Conservation (phyloP, 53 echinoderm and acorn worm genomes). For the Henricia sp. region DNA sequence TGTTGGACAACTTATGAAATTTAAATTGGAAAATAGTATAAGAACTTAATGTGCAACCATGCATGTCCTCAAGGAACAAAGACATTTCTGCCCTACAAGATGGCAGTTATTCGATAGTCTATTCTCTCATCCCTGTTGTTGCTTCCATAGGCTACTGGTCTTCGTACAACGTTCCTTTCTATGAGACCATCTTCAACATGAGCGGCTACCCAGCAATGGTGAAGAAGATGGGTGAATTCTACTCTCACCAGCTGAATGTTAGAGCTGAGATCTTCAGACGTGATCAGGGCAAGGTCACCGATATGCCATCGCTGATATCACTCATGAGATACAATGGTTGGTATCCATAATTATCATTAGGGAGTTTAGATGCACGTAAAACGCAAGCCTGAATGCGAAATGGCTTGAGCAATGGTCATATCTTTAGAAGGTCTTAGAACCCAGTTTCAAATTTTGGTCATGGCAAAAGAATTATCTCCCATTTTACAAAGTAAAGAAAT, state of each 20-base stretch:
- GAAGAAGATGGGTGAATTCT: conserved; percentile 57
- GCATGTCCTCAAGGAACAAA: too few relatives aligned
- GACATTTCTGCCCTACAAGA: too few relatives aligned
- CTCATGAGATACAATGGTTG: conserved; percentile 94
- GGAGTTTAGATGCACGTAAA: not conserved
- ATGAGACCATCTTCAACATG: conserved; percentile 84
- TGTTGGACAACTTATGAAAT: too few relatives aligned
- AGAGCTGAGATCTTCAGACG: conserved; percentile 94
- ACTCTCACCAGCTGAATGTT: conserved; percentile 83
- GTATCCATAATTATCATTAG: not conserved
- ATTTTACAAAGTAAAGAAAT: too few relatives aligned
- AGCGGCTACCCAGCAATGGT: conserved; percentile 89
- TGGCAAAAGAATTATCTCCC: too few relatives aligned
- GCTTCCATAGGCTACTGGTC: conserved; percentile 87
- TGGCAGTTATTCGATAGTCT: too few relatives aligned
- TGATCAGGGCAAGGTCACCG: conserved; percentile 80
- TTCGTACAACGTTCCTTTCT: conserved; percentile 96
- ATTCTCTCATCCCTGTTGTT: not conserved
- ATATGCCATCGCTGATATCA: conserved; percentile 79
- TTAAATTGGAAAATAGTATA: too few relatives aligned
- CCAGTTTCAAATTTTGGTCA: too few relatives aligned
- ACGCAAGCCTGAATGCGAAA: too few relatives aligned
- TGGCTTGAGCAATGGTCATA: too few relatives aligned
- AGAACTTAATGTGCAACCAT: too few relatives aligned
- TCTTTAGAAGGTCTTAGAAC: too few relatives aligned